phyloP scores from a whole-genome alignment of 2,888 invertebrate species.

The Bruchidius siliquastri region DNA sequence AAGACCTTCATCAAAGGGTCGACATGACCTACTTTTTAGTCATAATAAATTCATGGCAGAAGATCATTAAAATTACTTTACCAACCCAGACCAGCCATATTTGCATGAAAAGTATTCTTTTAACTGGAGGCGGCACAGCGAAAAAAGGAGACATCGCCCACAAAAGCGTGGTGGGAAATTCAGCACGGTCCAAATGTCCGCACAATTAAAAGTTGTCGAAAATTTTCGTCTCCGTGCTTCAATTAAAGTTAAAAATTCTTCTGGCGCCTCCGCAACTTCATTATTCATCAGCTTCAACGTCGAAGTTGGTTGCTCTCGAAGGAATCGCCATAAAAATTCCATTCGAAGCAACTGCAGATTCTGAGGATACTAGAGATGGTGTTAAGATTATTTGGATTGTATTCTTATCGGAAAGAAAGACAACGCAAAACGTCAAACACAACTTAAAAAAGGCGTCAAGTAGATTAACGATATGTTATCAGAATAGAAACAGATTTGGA shows the following conservation, averaged over 20 bases:
- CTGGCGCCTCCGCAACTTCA: constrained; percentile 12
- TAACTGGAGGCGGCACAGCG: background rate
- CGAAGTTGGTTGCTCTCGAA: background rate
- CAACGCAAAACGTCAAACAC: too few relatives aligned
- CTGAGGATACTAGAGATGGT: background rate
- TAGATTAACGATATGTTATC: too few relatives aligned
- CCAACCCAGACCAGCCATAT: background rate
- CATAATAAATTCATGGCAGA: background rate
- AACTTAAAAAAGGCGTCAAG: too few relatives aligned
- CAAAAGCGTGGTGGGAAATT: background rate
- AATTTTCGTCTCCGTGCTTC: constrained; percentile 13
- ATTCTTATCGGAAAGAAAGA: too few relatives aligned
- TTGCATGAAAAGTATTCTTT: background rate
- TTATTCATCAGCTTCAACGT: constrained; percentile 17
- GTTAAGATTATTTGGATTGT: too few relatives aligned
- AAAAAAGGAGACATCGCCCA: background rate
- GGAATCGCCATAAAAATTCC: background rate
- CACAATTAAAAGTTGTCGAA: constrained; percentile 13
- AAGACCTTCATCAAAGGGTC: too few relatives aligned
- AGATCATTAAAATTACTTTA: background rate
- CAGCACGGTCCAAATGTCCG: background rate
- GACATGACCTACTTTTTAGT: background rate
- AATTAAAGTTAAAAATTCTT: constrained; percentile 16
- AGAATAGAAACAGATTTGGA: too few relatives aligned
- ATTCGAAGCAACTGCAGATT: background rate